Percentiles rank a stretch among this genome's conserved stretches.
These are phyloP conservation scores for Sebastes schlegelii DNA, from an alignment of 2,113 vertebrate species.

Conservation along the genomic window DNA sequence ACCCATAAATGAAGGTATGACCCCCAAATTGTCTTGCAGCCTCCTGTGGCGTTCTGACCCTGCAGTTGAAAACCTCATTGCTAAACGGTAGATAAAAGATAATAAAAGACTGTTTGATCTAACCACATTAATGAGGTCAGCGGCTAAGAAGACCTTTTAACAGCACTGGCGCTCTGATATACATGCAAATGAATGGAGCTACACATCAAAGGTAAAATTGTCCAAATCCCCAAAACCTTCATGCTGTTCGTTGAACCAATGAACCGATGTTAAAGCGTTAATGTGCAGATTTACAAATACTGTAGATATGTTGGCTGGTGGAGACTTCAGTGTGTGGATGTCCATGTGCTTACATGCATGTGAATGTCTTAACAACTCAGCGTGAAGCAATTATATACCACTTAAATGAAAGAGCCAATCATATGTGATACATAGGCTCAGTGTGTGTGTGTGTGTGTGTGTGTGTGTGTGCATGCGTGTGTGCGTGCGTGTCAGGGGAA, in stretches of 20 bases:
- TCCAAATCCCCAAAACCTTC: conserved; percentile 20
- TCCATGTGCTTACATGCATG: not conserved
- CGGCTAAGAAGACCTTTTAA: conserved; percentile 55
- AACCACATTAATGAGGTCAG: conserved; percentile 59
- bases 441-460: not conserved
- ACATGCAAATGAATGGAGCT: conserved; percentile 44
- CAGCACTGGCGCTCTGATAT: conserved; percentile 22
- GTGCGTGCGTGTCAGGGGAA: conserved; percentile 37
- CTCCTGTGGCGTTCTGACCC: conserved; percentile 14
- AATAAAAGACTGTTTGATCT: conserved; percentile 55
- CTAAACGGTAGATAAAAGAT: conserved; percentile 38
- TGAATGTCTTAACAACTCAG: not conserved
- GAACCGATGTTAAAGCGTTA: not conserved
- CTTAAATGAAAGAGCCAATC: not conserved
- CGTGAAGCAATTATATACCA: not conserved
- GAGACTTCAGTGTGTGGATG: not conserved
- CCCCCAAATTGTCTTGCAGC: not conserved
- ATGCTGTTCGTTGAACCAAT: not conserved
- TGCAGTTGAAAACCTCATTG: not conserved
- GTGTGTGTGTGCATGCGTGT: conserved; percentile 1
- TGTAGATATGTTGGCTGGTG: not conserved
- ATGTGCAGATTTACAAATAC: conserved; percentile 15
- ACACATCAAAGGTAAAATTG: conserved; percentile 45
- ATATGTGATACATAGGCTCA: not conserved
- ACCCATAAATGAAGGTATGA: not conserved